Base-by-base conservation (phyloP, 2,113 vertebrate genomes). In the Paramormyrops kingsleyae region DNA sequence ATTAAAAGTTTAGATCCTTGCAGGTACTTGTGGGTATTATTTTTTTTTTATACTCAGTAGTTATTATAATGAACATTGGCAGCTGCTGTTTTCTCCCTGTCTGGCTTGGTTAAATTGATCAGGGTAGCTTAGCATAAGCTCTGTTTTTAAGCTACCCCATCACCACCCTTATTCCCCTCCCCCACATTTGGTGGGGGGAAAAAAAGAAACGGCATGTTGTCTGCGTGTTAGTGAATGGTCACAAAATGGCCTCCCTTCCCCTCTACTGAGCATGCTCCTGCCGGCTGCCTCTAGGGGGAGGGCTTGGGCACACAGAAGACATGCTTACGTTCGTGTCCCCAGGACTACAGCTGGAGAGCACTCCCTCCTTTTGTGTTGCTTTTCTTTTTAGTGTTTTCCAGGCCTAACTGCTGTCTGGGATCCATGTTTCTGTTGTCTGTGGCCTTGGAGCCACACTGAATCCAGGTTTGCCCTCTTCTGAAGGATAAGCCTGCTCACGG, bases 151-250 rank as follows among this genome's bases (percentile, higher is more conserved):
- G 62, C 62, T 44, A 27, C 49, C 24, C 59, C 59, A 31, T 44
- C 12, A 21, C n/a, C 80, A n/a, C 80, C 50, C 83, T 35, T 88
- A 35, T 93, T 91, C 89, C 89, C 90, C 91, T 87, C 53, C 27
- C 89, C 92, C 92, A 80, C 92, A 93, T 92, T 92, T 92, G 91
- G 93, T 93, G 93, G 94, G 93, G 92, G 91, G 17, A 39, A 2
- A 2, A 39, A 4, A 93, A 92, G 77, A 86, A 70, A 88, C 92
- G 91, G 94, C 92, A 91, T 94, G 93, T 93, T 90, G 92, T 93
- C 91, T 89, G 80, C 92, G 93, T 95, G 95, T 94, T 95, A 95
- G 97, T 96, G 97, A 96, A 97, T 95, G 94, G 95, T 97, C 96
- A 95, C 95, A 95, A 97, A 97, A 97, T 97, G 96, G 96, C 96